These are phyloP conservation scores for Hymenopus coronatus DNA, from an alignment of 2,888 invertebrate genomes.

Conservation along the genomic window DNA sequence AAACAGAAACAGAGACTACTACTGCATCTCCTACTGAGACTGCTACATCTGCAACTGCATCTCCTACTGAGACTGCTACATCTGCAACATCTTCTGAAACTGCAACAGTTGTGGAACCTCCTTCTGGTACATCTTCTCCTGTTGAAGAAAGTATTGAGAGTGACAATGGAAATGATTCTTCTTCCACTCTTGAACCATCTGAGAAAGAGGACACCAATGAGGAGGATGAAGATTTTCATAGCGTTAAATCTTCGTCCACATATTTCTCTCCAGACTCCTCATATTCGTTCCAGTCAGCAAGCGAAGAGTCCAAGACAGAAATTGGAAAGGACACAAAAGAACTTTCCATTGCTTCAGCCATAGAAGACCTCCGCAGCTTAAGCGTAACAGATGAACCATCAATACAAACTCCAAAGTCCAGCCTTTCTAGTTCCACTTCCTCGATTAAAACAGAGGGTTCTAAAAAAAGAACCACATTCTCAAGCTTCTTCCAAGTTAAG, in stretches of 20 bases:
- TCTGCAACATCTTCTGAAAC: not conserved
- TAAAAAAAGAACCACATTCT: not conserved
- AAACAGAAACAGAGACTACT: not conserved
- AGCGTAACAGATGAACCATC: not conserved
- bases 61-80: too few relatives aligned
- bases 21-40: not conserved
- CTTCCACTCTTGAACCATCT: not conserved
- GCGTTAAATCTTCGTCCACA: not conserved
- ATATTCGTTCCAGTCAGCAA: not conserved
- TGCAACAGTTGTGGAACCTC: not conserved
- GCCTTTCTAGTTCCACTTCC: not conserved
- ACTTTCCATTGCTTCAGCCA: not conserved
- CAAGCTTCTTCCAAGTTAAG: not conserved
- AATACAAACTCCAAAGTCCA: not conserved
- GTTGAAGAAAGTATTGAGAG: not conserved
- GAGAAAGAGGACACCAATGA: not conserved
- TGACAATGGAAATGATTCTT: not conserved
- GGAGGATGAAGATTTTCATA: not conserved
- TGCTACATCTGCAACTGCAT: too few relatives aligned
- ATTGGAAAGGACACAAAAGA: not conserved
- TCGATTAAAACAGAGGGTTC: not conserved
- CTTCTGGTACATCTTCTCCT: not conserved
- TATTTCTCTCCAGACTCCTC: not conserved
- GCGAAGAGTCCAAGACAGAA: not conserved
- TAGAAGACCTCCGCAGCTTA: not conserved